These are phyloP conservation scores for Anthonomus grandis DNA, from an alignment of 1,140 invertebrate genomes.

Conservation along the genomic window DNA sequence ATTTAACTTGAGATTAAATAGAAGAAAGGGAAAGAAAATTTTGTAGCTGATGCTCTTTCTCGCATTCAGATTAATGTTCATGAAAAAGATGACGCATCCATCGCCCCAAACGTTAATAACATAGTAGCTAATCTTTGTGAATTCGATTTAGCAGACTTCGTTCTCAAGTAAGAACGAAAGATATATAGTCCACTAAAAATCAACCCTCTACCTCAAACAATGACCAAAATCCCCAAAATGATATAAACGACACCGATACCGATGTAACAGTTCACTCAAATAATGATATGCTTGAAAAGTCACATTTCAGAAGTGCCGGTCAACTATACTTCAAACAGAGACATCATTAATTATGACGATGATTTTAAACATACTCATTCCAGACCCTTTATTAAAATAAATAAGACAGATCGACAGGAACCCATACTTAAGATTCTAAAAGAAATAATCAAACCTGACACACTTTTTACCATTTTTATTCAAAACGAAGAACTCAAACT, in stretches of 20 bases:
- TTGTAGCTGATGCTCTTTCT: conserved; percentile 12
- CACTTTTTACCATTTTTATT: conserved; percentile 11
- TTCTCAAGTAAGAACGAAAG: not conserved
- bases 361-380: not conserved
- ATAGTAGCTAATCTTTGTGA: conserved; percentile 3
- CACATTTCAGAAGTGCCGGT: conserved; percentile 9
- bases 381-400: conserved; percentile 10
- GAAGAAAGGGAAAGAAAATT: conserved; percentile 19
- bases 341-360: conserved; percentile 8
- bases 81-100: conserved; percentile 29
- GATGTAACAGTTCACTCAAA: conserved; percentile 7
- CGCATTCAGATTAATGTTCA: conserved; percentile 11
- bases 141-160: not conserved
- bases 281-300: conserved; percentile 4
- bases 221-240: too few species aligned
- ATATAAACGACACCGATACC: conserved; percentile 7
- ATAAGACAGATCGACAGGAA: conserved; percentile 1
- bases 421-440: not conserved
- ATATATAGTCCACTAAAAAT: too few species aligned
- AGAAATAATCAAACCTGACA: conserved; percentile 11
- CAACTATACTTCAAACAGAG: conserved; percentile 7
- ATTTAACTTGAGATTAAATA: conserved; percentile 47
- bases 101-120: not conserved
- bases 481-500: conserved; percentile 4
- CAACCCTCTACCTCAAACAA: too few species aligned